Evolutionary conservation across 1,140 invertebrate genomes (phyloP), one percentile per base, ranked within the genome.

Genomic region (Polypedilum pembai): DNA sequence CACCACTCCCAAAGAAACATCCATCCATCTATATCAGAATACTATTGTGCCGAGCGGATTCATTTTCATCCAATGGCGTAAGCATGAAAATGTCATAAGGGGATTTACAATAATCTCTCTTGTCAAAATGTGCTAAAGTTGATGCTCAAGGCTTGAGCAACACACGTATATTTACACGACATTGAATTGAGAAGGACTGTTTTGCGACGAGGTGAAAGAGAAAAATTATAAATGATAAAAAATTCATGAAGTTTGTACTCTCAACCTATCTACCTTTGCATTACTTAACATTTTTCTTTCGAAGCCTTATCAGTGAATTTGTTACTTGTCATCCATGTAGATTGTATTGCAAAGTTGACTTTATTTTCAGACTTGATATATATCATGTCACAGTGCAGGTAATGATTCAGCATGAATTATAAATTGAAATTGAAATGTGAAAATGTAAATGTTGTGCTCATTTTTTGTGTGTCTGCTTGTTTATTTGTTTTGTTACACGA

Each of bases 41-140:
- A 5, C 5, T 33, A 33, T 33, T 33, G 24, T 33, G 24, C 24
- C 24, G 24, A 33, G 24, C 24, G 2, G 5, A 33, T 33, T 5
- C 24, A 33, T 33, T 33, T 33, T 33, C 24, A 33, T 33, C 24
- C 24, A 33, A 33, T 33, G 24, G 24, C 24, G 24, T 33, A 33
- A 33, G 24, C 24, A 33, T 33, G 24, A 33, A 56, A 56, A 56
- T 20, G 65, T 69, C 65, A 69, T 21, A 69, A 69, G 65, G 17
- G 65, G 20, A 20, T 69, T 69, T 69, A 18, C 17, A 69, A 18
- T 69, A 69, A 69, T 69, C 65, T 69, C 65, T 69, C 17, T 18
- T 69, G 65, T 69, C 65, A 69, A 69, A 69, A 69, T 69, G 65
- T 69, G 65, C 65, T 69, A 69, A 69, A 69, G 65, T 69, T 69